Conservation (phyloP, 2,888 invertebrate genomes). For the Sphaeridia pumilis region DNA sequence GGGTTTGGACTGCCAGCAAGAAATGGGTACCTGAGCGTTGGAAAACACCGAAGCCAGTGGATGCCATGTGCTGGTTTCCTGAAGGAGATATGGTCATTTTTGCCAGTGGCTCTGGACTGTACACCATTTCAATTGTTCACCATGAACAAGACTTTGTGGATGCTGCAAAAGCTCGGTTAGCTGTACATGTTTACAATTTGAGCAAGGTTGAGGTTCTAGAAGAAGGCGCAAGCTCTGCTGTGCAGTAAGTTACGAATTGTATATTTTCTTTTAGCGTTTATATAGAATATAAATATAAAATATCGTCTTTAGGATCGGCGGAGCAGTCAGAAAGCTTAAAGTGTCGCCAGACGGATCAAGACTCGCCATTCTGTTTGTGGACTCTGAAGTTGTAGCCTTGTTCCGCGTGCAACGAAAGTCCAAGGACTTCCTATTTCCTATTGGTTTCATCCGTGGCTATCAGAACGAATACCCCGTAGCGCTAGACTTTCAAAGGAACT, state of each 20-base stretch:
- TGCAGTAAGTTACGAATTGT: not conserved
- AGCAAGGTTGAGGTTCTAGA: not conserved
- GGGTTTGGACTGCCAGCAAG: constrained; percentile 64
- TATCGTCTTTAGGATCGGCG: constrained; percentile 53
- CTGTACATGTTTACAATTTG: constrained; percentile 25
- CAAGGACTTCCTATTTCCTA: constrained; percentile 37
- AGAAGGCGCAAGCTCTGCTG: not conserved
- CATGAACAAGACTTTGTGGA: constrained; percentile 11
- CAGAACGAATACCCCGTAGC: constrained; percentile 60
- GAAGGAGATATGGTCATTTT: constrained; percentile 63
- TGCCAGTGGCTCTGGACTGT: constrained; percentile 53
- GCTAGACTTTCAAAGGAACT: constrained; percentile 67
- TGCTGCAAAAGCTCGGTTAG: constrained; percentile 3
- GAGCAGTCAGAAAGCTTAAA: constrained; percentile 61
- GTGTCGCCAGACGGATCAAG: constrained; percentile 73
- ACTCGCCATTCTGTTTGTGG: constrained; percentile 65
- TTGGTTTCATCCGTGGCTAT: constrained; percentile 45
- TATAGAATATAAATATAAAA: not conserved
- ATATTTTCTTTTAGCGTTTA: too few species aligned
- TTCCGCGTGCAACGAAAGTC: constrained; percentile 65
- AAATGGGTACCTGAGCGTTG: constrained; percentile 70
- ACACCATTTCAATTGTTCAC: constrained; percentile 19
- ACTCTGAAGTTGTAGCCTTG: constrained; percentile 61
- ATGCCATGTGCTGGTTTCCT: constrained; percentile 77
- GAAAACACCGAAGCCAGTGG: constrained; percentile 66